Conservation (phyloP, 2,888 invertebrate genomes). For the Clostera curtula region DNA sequence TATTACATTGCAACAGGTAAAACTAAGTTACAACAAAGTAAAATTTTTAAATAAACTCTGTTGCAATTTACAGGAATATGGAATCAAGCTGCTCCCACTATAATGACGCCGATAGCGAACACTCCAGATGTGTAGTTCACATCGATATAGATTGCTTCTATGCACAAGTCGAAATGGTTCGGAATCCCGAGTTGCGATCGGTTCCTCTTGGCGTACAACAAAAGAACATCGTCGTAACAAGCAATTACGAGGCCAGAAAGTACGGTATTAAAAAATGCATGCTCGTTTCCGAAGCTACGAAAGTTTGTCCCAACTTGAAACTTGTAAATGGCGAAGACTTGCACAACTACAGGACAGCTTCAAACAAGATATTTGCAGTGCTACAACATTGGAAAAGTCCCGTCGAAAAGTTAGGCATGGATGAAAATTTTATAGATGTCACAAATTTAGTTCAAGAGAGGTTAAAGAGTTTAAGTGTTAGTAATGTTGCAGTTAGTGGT, state of each 20-base stretch:
- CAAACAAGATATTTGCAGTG: constrained; percentile 82
- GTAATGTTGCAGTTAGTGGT: constrained; percentile 61
- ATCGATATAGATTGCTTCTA: constrained; percentile 90
- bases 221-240: constrained; percentile 88
- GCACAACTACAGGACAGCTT: constrained; percentile 85
- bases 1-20: constrained; percentile 56
- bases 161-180: constrained; percentile 89
- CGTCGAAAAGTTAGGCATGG: constrained; percentile 88
- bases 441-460: constrained; percentile 77
- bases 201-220: constrained; percentile 88
- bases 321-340: constrained; percentile 90
- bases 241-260: constrained; percentile 87
- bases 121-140: constrained; percentile 83
- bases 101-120: constrained; percentile 57
- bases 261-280: constrained; percentile 86
- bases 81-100: constrained; percentile 61
- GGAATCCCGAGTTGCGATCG: constrained; percentile 78
- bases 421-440: constrained; percentile 90
- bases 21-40: constrained; percentile 58
- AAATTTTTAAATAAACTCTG: constrained; percentile 48
- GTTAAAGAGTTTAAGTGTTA: constrained; percentile 49
- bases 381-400: constrained; percentile 81
- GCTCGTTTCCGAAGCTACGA: constrained; percentile 82
- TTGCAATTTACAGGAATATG: constrained; percentile 60
- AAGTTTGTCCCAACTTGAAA: constrained; percentile 82